Evolutionary conservation across 2,888 invertebrate species (phyloP), one percentile per base, ranked within the genome.

Genomic region (Lasioglossum leucozonium): DNA sequence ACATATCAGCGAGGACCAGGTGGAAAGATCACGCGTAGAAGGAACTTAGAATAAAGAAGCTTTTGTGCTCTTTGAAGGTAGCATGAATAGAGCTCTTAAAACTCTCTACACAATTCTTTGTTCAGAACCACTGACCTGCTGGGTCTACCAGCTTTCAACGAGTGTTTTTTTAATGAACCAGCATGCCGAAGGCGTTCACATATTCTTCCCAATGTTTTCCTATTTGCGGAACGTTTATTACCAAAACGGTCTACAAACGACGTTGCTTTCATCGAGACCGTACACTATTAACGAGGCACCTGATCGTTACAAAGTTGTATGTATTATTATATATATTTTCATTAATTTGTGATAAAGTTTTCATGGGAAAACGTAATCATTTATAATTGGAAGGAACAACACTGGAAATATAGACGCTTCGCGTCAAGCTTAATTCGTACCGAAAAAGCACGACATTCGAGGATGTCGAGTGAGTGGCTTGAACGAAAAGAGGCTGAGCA

Each of bases 401-500:
- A 40, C 5, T 26, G 22, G 4, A 26, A 42, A n/a, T 13, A 69
- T 30, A 71, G 65, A 26, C n/a, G 47, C 34, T 75, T 47, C n/a
- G 8, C 26, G 22, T 30, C 26, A 5, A n/a, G 62, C 62, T 22
- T 26, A 72, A 76, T 76, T 82, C 26, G 22, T 22, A 30, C 6
- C 8, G 34, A 6, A 44, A n/a, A 44, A 58, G 1, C 30, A 18
- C 22, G 42, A 47, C 72, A 30, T 8, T 44, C 10, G 18, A n/a
- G 51, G 71, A 83, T 55, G 47, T 71, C 37, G 55, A 55, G 62
- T n/a, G 75, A 83, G 26, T 58, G 58, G 76, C 47, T 72, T 44
- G 42, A 79, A 51, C 58, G n/a, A 44, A 79, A 81, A 72, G 51
- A 78, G 81, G 65, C 37, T 37, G 78, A 76, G 51, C 44, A 77